These are phyloP conservation scores for Synanthedon formicaeformis DNA, from an alignment of 2,888 invertebrate genomes.

Conservation along the genomic window DNA sequence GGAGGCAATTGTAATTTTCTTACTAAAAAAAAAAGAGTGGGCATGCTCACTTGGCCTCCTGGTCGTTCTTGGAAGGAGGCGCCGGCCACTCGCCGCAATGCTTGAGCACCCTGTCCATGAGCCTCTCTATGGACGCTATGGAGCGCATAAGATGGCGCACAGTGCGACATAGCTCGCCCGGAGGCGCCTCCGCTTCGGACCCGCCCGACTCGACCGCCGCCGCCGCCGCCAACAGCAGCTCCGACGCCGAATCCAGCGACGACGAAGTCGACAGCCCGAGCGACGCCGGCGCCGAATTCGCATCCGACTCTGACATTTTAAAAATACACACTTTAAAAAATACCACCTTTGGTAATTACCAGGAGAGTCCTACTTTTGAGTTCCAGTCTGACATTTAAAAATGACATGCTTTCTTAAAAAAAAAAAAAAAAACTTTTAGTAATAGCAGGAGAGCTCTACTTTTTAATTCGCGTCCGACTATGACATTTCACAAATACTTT, in stretches of 20 bases:
- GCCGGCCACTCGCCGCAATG: slow-evolving; percentile 51
- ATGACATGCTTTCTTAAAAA: too few species aligned
- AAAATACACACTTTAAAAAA: not conserved
- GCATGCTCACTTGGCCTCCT: slow-evolving; percentile 25
- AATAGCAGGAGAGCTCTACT: too few species aligned
- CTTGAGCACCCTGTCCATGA: slow-evolving; percentile 53
- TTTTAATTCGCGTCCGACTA: too few species aligned
- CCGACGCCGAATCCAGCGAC: slow-evolving; percentile 35
- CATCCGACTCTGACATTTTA: slow-evolving; percentile 39
- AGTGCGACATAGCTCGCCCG: slow-evolving; percentile 37
- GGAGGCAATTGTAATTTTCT: too few species aligned
- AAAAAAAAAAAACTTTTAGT: too few species aligned
- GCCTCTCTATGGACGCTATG: slow-evolving; percentile 53
- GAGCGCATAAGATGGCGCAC: slow-evolving; percentile 51
- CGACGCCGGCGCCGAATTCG: slow-evolving; percentile 26
- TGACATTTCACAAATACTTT: too few species aligned
- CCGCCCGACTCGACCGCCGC: slow-evolving; percentile 27
- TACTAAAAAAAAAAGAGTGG: too few species aligned
- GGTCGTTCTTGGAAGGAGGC: slow-evolving; percentile 19
- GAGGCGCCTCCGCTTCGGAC: slow-evolving; percentile 19
- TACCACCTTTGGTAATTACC: too few species aligned
- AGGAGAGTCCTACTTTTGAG: too few species aligned
- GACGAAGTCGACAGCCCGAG: slow-evolving; percentile 35
- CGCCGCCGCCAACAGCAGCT: slow-evolving; percentile 37
- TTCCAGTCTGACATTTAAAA: too few species aligned